A percentile compares a stretch with the other conserved stretches of the same genome.
phyloP scores from a whole-genome alignment of 2,113 vertebrate species.

The Melospiza georgiana region DNA sequence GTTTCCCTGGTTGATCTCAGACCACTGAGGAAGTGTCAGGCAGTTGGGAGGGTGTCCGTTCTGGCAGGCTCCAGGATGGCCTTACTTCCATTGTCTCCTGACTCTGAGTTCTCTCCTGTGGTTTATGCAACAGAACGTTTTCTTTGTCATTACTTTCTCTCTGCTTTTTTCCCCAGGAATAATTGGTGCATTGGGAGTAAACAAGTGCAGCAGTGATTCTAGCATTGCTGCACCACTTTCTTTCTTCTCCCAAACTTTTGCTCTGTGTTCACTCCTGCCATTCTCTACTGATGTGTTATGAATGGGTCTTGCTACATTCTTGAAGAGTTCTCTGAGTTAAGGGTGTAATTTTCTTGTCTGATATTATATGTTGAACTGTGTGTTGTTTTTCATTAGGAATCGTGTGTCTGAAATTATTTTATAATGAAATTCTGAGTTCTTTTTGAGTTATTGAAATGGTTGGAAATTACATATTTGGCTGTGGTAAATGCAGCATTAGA shows the following conservation, averaged over 20 bases:
- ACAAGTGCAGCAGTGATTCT: neutral
- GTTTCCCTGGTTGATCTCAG: neutral
- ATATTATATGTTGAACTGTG: neutral
- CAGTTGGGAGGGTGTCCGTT: neutral
- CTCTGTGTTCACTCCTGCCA: neutral
- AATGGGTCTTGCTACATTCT: neutral
- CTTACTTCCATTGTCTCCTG: neutral
- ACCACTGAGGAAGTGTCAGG: rapidly evolving
- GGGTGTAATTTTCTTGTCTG: neutral
- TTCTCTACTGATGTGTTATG: neutral
- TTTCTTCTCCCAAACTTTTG: neutral
- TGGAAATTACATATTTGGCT: neutral
- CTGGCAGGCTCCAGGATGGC: neutral
- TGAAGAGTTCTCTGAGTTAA: neutral
- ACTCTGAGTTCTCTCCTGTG: neutral
- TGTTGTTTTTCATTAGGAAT: neutral
- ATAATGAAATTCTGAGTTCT: neutral
- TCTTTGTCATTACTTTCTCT: rapidly evolving
- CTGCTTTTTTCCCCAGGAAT: neutral
- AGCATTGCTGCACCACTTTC: neutral
- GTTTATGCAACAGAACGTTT: rapidly evolving
- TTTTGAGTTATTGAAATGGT: neutral
- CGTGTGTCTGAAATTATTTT: neutral
- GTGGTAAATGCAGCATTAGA: neutral
- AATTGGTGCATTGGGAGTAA: neutral